phyloP scores from a whole-genome alignment of 1,140 invertebrate species.

The Achatina immaculata region DNA sequence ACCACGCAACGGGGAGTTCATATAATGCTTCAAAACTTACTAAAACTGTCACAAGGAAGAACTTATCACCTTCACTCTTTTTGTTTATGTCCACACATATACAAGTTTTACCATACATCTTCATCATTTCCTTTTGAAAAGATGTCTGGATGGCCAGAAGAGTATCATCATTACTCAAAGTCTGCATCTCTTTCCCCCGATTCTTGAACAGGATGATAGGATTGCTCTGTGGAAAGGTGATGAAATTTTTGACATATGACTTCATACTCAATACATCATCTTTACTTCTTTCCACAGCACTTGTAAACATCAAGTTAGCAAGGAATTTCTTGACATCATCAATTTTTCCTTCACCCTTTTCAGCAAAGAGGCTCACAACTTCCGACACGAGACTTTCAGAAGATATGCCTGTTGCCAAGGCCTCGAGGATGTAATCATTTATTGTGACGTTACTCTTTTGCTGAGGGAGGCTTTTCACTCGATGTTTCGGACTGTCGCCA shows the following conservation, averaged over 20 bases:
- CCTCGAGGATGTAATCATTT: conserved; percentile 18
- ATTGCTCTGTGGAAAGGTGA: background rate
- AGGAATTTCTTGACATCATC: background rate
- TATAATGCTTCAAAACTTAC: background rate
- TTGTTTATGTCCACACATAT: conserved; percentile 14
- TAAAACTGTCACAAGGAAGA: conserved; percentile 21
- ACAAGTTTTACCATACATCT: conserved; percentile 20
- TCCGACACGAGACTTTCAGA: background rate
- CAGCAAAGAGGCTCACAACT: background rate
- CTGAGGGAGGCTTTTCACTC: background rate
- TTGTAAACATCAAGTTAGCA: conserved; percentile 11
- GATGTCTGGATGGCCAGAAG: conserved; percentile 11
- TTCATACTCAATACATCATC: conserved; percentile 17
- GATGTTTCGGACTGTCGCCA: conserved; percentile 8
- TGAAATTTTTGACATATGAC: conserved; percentile 5
- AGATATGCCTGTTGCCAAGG: background rate
- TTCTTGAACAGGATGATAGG: conserved; percentile 25
- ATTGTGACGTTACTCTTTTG: background rate
- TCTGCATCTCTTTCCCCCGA: background rate
- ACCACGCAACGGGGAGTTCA: conserved; percentile 29
- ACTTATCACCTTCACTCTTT: background rate
- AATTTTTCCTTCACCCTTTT: background rate
- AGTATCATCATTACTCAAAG: background rate
- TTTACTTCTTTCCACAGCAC: background rate
- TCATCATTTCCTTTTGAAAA: conserved; percentile 34